Percentiles rank a stretch among this genome's conserved stretches.
These are phyloP conservation scores for Sander vitreus DNA, from an alignment of 2,113 vertebrate genomes.

Conservation along the genomic window DNA sequence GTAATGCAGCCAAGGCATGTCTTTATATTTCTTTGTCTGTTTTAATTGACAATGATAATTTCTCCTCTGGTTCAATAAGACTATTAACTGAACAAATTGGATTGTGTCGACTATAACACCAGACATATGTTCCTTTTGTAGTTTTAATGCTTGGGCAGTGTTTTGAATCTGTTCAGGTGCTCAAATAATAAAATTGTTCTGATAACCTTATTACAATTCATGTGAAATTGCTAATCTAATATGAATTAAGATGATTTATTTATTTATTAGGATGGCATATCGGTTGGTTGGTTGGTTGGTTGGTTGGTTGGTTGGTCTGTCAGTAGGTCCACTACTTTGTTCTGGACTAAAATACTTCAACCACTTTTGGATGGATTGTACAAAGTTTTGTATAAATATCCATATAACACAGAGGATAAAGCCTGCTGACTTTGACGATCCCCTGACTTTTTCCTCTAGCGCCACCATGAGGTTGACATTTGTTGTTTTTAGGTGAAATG, in stretches of 20 bases:
- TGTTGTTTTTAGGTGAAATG: neutral
- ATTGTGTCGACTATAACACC: neutral
- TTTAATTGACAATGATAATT: constrained; percentile 55
- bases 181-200: neutral
- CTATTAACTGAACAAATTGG: constrained; percentile 42
- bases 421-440: neutral
- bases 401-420: neutral
- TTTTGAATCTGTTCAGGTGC: neutral
- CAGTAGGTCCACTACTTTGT: neutral
- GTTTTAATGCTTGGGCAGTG: neutral
- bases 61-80: constrained; percentile 12
- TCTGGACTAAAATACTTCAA: neutral
- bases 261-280: neutral
- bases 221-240: neutral
- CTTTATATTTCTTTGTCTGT: constrained; percentile 56
- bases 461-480: neutral
- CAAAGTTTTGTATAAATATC: too few relatives aligned
- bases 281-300: too few relatives aligned
- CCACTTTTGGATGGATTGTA: neutral
- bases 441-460: neutral
- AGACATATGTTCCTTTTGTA: neutral
- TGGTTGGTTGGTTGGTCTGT: too few relatives aligned
- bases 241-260: neutral
- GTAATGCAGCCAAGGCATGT: constrained; percentile 1
- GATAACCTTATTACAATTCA: neutral